phyloP scores from a whole-genome alignment of 2,888 invertebrate species.

The Cerceris rybyensis region DNA sequence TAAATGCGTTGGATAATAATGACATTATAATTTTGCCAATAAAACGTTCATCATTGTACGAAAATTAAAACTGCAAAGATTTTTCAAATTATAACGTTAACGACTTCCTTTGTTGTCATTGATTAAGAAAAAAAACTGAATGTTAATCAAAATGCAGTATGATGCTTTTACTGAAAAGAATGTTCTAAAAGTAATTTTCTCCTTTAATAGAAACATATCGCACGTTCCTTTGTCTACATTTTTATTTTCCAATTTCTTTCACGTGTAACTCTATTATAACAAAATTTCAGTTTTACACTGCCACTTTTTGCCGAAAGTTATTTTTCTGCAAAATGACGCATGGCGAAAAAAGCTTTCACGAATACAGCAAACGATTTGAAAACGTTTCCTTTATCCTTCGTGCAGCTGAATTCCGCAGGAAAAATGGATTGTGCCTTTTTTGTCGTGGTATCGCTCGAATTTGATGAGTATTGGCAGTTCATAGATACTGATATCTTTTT shows the following conservation, averaged over 20 bases:
- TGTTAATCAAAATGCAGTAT: too few species aligned
- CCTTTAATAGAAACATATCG: background rate
- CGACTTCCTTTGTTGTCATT: too few species aligned
- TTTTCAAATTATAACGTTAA: too few species aligned
- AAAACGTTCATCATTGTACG: too few species aligned
- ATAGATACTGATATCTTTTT: slow-evolving; percentile 28
- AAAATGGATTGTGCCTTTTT: slow-evolving; percentile 3
- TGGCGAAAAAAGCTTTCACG: slow-evolving; percentile 18
- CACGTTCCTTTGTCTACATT: background rate
- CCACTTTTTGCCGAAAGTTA: background rate
- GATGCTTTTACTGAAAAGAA: too few species aligned
- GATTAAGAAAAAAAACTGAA: too few species aligned
- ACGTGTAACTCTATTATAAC: background rate
- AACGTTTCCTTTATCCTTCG: slow-evolving; percentile 29
- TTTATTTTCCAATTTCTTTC: background rate
- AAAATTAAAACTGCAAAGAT: too few species aligned
- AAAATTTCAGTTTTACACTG: background rate
- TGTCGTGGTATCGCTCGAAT: slow-evolving; percentile 17
- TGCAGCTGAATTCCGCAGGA: background rate
- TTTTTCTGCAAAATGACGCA: slow-evolving; percentile 21
- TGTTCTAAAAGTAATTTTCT: background rate
- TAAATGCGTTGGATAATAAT: too few species aligned
- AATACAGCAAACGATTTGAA: slow-evolving; percentile 7
- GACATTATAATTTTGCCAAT: too few species aligned
- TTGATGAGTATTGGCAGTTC: slow-evolving; percentile 31